These are phyloP conservation scores for Crenichthys baileyi DNA, from an alignment of 2,797 vertebrate genomes.

Conservation along the genomic window DNA sequence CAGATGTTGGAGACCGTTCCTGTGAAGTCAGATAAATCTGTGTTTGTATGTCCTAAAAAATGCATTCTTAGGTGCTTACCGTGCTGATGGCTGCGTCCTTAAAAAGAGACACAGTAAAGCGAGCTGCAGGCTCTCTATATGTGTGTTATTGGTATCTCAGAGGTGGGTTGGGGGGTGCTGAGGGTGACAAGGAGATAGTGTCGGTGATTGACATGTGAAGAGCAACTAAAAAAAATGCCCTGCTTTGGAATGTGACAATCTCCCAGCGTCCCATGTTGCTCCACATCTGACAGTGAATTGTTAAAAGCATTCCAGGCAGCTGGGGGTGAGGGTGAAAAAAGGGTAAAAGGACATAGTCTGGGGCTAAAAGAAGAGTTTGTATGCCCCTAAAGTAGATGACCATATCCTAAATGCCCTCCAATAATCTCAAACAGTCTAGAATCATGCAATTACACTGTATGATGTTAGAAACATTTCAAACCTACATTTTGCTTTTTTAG, in stretches of 20 bases:
- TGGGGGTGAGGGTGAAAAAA: constrained; percentile 66
- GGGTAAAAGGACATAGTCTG: constrained; percentile 65
- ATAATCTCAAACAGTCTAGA: constrained; percentile 6
- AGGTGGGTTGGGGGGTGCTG: constrained; percentile 51
- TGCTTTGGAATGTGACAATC: constrained; percentile 80
- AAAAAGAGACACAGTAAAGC: constrained; percentile 65
- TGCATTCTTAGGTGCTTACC: constrained; percentile 76
- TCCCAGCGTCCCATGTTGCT: constrained; percentile 73
- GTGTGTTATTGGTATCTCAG: constrained; percentile 64
- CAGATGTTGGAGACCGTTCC: constrained; percentile 69
- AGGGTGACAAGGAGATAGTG: constrained; percentile 79
- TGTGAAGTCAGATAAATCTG: constrained; percentile 65
- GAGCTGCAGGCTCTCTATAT: constrained; percentile 39
- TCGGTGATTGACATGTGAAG: constrained; percentile 81
- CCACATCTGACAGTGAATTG: constrained; percentile 72
- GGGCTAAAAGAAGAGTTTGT: constrained; percentile 70
- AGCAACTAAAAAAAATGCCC: constrained; percentile 74
- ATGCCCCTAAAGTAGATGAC: constrained; percentile 61
- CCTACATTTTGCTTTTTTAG: constrained; percentile 31
- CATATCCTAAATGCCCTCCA: constrained; percentile 40
- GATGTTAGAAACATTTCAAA: constrained; percentile 9
- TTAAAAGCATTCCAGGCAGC: constrained; percentile 83
- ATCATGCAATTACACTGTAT: constrained; percentile 7
- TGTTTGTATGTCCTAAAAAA: constrained; percentile 64
- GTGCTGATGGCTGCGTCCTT: constrained; percentile 69